A percentile compares a stretch with the other conserved stretches of the same genome.
These are phyloP conservation scores for Pseudochirops cupreus DNA, from an alignment of 2,797 vertebrate species.

Conservation along the genomic window DNA sequence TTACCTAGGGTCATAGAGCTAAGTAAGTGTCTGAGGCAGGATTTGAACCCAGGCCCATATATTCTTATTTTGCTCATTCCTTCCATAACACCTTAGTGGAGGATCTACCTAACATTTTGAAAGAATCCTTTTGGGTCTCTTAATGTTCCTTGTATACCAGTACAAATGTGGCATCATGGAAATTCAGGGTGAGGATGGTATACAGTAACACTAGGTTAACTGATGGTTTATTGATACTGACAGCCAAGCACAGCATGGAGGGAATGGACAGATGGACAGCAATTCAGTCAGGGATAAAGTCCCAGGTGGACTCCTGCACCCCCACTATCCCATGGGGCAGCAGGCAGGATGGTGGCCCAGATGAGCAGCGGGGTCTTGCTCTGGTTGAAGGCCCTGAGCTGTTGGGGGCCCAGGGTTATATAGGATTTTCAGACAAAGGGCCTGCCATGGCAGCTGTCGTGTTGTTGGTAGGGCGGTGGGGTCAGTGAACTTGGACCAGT, in stretches of 20 bases:
- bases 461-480: neutral
- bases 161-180: neutral
- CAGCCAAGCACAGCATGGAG: neutral
- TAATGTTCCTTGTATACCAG: neutral
- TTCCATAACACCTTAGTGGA: neutral
- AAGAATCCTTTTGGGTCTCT: neutral
- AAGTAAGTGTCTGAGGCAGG: neutral
- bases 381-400: neutral
- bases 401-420: neutral
- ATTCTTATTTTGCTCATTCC: neutral
- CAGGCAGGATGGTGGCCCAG: neutral
- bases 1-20: neutral
- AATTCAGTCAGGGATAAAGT: neutral
- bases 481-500: neutral
- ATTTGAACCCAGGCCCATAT: neutral
- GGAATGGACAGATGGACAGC: neutral
- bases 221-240: neutral
- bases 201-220: neutral
- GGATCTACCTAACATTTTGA: neutral
- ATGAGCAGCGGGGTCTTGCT: neutral
- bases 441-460: neutral
- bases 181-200: neutral
- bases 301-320: neutral
- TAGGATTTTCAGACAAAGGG: conserved; percentile 3
- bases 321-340: neutral